Evolutionary conservation across 2,113 vertebrate species (phyloP), one percentile per base, ranked within the genome.

Genomic region (Ophiodon elongatus): DNA sequence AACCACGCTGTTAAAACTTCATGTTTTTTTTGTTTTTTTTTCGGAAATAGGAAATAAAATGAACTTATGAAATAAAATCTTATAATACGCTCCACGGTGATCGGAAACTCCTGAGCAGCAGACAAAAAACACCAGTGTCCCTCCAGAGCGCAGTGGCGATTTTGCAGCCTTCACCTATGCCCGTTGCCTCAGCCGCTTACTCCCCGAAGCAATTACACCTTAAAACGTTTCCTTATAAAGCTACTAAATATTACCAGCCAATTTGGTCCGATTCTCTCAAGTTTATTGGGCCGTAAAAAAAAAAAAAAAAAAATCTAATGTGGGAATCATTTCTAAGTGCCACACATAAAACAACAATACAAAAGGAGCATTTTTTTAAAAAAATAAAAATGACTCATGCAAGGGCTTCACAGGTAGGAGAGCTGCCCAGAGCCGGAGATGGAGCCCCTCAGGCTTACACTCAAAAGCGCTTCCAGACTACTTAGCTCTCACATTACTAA

Each of bases 201-300:
- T 76, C 71, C 82, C 83, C 43, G 56, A 87, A 93, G 88, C 90
- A 92, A 92, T 94, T 93, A 89, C 75, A 90, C 91, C 92, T 86
- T 94, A 92, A 95, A 94, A 89, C 1, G 83, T 91, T 94, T 94
- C 89, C 93, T 91, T 90, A 94, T 94, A 92, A 95, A 93, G 91
- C 82, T 91, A 82, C 92, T 92, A 94, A 94, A 91, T 91, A 93
- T 88, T 90, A 84, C 79, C 84, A 89, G 85, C 88, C 93, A 91
- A 84, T 93, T 94, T 91, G 85, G 87, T 94, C 87, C 73, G 68
- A 94, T 93, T 92, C 88, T 92, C 88, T 90, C 89, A 88, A 91
- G 85, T 95, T 96, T 95, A 96, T 92, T 91, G 89, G 92, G 88
- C 80, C 25, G 65, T 95, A 59, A 94, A 94, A 50, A 50, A 50